These are phyloP conservation scores for Monodelphis domestica DNA, from an alignment of 2,797 vertebrate species.

Conservation along the genomic window DNA sequence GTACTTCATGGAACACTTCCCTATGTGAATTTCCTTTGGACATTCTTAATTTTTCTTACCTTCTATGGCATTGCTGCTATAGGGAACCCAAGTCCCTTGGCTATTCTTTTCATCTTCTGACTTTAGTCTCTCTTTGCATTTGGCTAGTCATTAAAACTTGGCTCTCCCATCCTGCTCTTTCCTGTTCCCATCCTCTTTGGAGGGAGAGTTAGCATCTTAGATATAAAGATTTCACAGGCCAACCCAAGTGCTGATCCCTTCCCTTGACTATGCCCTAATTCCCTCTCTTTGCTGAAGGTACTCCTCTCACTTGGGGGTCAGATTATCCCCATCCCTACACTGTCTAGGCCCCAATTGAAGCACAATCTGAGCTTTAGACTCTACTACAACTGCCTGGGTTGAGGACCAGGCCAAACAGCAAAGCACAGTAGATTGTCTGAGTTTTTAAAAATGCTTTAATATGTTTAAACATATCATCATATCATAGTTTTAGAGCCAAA, in stretches of 20 bases:
- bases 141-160: background rate
- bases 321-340: background rate
- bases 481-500: no score
- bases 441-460: no score
- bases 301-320: background rate
- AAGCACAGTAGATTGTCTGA: no score
- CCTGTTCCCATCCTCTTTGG: background rate
- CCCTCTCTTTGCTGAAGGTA: background rate
- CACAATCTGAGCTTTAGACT: background rate
- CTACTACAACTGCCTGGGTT: background rate
- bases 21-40: background rate
- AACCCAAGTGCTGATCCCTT: background rate
- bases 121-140: background rate
- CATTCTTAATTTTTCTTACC: background rate
- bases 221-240: background rate
- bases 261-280: background rate
- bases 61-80: background rate
- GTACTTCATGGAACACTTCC: background rate
- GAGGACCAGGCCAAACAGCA: background rate
- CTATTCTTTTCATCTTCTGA: background rate
- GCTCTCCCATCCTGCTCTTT: background rate
- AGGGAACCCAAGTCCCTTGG: background rate
- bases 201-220: background rate
- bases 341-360: background rate
- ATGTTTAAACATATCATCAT: no score